Percentiles rank a stretch among this genome's conserved stretches.
These are phyloP conservation scores for Zelleria hepariella DNA, from an alignment of 2,888 invertebrate species.

Conservation along the genomic window DNA sequence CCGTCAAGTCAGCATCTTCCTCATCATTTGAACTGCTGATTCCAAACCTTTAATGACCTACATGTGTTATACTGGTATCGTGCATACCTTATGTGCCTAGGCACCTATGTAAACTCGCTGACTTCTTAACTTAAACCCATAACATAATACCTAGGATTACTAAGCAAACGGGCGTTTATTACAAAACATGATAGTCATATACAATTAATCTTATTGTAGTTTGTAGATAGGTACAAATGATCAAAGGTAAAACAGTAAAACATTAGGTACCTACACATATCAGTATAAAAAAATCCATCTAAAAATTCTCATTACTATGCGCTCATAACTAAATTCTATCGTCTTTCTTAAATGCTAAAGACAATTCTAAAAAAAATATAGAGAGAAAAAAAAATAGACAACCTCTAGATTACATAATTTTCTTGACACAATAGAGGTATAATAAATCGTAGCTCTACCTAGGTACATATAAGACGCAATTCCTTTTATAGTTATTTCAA, in stretches of 20 bases:
- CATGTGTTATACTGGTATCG: background rate
- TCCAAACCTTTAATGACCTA: background rate
- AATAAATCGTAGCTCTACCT: background rate
- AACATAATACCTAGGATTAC: background rate
- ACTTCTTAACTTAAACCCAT: slow-evolving; percentile 3
- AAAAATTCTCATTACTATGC: slow-evolving; percentile 44
- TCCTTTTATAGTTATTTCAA: background rate
- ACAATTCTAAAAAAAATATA: slow-evolving; percentile 44
- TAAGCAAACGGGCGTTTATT: background rate
- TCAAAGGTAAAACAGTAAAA: slow-evolving; percentile 39
- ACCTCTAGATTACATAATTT: slow-evolving; percentile 28
- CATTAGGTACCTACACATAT: slow-evolving; percentile 49
- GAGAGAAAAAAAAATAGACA: slow-evolving; percentile 55
- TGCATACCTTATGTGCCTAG: slow-evolving; percentile 6
- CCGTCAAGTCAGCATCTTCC: slow-evolving; percentile 21
- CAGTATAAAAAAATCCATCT: slow-evolving; percentile 61
- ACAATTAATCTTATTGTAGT: slow-evolving; percentile 18
- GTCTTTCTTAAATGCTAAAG: slow-evolving; percentile 14
- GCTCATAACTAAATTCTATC: slow-evolving; percentile 21
- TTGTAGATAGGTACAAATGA: slow-evolving; percentile 31
- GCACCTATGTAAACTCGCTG: slow-evolving; percentile 13
- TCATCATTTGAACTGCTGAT: background rate
- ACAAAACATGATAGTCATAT: background rate
- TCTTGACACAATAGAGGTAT: background rate
- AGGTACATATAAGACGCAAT: background rate